Conservation (phyloP, 2,888 invertebrate species). For the Plebejus anna region DNA sequence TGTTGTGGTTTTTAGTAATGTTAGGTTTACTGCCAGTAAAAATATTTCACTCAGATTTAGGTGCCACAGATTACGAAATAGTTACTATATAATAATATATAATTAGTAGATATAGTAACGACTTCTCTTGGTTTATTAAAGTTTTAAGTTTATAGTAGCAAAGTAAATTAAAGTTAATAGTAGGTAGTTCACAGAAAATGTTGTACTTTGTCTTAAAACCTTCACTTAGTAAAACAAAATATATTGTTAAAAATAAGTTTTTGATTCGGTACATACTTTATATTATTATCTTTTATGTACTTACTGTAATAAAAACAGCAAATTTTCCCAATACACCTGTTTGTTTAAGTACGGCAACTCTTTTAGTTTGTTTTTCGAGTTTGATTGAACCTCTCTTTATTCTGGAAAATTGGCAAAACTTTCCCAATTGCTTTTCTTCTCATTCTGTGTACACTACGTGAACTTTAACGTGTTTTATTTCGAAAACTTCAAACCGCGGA, state of each 20-base stretch:
- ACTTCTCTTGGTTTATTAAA: too few species aligned
- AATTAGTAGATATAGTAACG: too few species aligned
- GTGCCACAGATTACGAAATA: too few species aligned
- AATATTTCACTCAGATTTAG: neutral
- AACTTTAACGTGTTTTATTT: slow-evolving; percentile 30
- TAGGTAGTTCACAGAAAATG: too few species aligned
- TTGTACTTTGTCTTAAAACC: too few species aligned
- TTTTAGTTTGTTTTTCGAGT: slow-evolving; percentile 63
- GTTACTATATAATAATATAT: too few species aligned
- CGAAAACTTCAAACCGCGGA: slow-evolving; percentile 16
- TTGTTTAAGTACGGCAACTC: slow-evolving; percentile 56
- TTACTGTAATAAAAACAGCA: neutral
- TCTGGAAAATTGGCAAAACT: slow-evolving; percentile 70
- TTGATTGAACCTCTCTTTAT: slow-evolving; percentile 73
- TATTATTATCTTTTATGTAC: too few species aligned
- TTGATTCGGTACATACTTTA: neutral
- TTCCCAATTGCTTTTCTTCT: slow-evolving; percentile 67
- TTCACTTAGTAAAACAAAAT: too few species aligned
- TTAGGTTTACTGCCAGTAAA: neutral
- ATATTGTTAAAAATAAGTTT: neutral
- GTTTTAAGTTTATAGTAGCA: too few species aligned
- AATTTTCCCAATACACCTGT: slow-evolving; percentile 41
- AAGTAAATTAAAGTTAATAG: too few species aligned
- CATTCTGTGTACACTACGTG: slow-evolving; percentile 32
- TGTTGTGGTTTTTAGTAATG: neutral